Evolutionary conservation across 1,140 invertebrate genomes (phyloP), one percentile per base, ranked within the genome.

Genomic region (Diplogasteroides magnus): DNA sequence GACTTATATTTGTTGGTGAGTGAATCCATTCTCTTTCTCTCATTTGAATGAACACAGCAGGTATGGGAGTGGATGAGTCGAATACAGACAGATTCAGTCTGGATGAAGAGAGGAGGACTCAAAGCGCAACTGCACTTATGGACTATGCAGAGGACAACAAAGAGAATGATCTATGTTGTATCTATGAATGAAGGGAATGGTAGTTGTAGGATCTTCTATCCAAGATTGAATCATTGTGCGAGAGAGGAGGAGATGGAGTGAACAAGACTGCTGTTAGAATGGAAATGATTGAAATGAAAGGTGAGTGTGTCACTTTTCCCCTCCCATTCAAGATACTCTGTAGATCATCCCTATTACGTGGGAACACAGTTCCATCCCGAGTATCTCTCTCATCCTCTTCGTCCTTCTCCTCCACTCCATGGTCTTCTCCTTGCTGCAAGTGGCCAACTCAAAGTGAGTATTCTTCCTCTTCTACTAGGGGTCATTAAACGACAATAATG

Each of bases 321-420:
- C 13, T n/a, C n/a, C n/a, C n/a, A n/a, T n/a, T n/a, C n/a, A n/a
- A n/a, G 2, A 29, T 14, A 15, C 57, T 69, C 78, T 82, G 19
- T 73, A 85, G 86, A 86, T 73, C 94, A 98, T 86, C 90, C 90
- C 0, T 99, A 91, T 83, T 99, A 91, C 85, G 91, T 97, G 15
- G 92, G 90, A 0, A 93, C 94, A 0, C 97, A 98, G 84, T 99
- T 91, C 84, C 96, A 98, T 85, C 96, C 96, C 0, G 96, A 98
- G 83, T 99, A 98, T 84, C 86, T 97, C 23, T 95, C 92, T 0
- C 87, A 94, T 0, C 95, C 96, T 0, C 84, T 97, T 63, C 90
- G 90, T 73, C 94, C 96, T 0, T 96, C 93, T 32, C 91, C 96
- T 2, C 93, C 94, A 2, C 99, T 97, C 82, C 85, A 97, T 67